A percentile compares a stretch with the other conserved stretches of the same genome.
These are phyloP conservation scores for Myotis vivesi DNA, from an alignment of 2,797 vertebrate species.

Conservation along the genomic window DNA sequence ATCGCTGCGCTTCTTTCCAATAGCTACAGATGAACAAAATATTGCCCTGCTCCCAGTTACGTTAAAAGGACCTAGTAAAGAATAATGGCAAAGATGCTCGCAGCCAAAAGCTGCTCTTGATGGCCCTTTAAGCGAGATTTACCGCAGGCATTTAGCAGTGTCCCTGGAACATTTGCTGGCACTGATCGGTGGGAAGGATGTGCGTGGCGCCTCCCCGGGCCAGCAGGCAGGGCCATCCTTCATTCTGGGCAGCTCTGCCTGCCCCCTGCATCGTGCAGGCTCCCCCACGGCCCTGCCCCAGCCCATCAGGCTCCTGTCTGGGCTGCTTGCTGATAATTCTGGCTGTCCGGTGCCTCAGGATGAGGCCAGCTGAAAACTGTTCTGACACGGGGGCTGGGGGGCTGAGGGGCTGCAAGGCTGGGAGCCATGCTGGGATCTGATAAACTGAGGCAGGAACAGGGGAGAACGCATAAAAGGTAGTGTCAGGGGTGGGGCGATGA, in stretches of 20 bases:
- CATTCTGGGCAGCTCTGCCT: conserved; percentile 57
- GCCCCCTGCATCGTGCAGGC: conserved; percentile 15
- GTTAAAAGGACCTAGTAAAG: conserved; percentile 83
- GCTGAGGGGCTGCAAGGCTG: background rate
- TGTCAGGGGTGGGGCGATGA: fast-evolving
- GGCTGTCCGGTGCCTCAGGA: conserved; percentile 6
- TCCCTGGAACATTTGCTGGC: conserved; percentile 83
- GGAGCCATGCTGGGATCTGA: background rate
- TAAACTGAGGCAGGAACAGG: conserved; percentile 29
- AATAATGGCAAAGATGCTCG: conserved; percentile 80
- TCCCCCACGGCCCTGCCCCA: conserved; percentile 62
- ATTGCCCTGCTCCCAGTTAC: conserved; percentile 80
- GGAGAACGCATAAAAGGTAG: background rate
- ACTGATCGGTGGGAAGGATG: conserved; percentile 73
- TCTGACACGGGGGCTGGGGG: background rate
- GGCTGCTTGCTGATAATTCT: conserved; percentile 45
- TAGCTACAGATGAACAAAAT: conserved; percentile 80
- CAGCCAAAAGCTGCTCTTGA: conserved; percentile 83
- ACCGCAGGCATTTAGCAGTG: conserved; percentile 83
- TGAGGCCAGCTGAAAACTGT: background rate
- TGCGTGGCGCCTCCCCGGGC: conserved; percentile 57
- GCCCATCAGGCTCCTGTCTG: conserved; percentile 52
- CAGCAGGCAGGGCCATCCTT: conserved; percentile 72
- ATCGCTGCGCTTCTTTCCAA: conserved; percentile 65
- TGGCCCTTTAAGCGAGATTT: conserved; percentile 84